Conservation (phyloP, 2,797 vertebrate genomes). For the Esox masquinongy region DNA sequence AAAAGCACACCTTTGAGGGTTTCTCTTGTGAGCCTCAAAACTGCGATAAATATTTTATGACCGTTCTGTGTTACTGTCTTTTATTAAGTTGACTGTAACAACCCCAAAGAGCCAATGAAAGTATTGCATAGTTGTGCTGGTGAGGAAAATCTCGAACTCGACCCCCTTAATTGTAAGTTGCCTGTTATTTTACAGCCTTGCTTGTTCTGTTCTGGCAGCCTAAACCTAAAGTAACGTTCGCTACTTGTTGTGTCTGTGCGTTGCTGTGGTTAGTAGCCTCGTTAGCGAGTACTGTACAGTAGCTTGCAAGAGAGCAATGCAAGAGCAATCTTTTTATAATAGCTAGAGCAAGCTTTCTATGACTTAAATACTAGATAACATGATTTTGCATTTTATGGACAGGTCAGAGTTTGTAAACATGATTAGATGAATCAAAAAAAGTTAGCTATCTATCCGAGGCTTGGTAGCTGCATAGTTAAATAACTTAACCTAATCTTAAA, state of each 20-base stretch:
- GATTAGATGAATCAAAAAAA: too few relatives aligned
- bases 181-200: not conserved
- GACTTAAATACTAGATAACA: not conserved
- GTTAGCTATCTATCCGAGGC: too few relatives aligned
- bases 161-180: conserved; percentile 22
- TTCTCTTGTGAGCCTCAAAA: not conserved
- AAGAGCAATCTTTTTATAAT: too few relatives aligned
- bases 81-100: not conserved
- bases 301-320: too few relatives aligned
- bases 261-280: too few relatives aligned
- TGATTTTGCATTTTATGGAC: not conserved
- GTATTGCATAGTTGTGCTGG: not conserved
- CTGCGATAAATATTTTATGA: conserved; percentile 27
- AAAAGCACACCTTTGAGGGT: not conserved
- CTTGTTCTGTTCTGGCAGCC: not conserved
- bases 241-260: too few relatives aligned
- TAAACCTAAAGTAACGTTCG: too few relatives aligned
- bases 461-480: too few relatives aligned
- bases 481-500: too few relatives aligned
- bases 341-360: not conserved
- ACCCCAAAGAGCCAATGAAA: not conserved
- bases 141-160: conserved; percentile 13
- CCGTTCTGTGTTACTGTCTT: not conserved
- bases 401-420: not conserved
- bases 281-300: too few relatives aligned